Evolutionary conservation across 2,113 vertebrate species (phyloP).

Genomic region (Upupa epops): DNA sequence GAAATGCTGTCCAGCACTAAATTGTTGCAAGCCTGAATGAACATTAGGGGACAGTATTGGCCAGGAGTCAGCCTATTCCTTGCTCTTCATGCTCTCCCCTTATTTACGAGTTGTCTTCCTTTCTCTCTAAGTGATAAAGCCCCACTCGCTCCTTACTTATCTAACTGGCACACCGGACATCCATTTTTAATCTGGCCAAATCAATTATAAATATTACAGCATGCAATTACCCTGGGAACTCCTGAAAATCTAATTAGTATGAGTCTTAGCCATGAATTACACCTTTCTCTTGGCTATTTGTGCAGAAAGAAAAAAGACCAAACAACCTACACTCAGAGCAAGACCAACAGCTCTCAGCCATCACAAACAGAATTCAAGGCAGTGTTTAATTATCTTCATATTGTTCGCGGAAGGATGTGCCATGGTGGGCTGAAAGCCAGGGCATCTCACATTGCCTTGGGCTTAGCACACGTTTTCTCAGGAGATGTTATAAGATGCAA

Average conservation of each 20-base stretch:
- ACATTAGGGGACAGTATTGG: conserved; percentile 55
- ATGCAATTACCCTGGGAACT: conserved; percentile 64
- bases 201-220: conserved; percentile 65
- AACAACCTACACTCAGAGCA: neutral
- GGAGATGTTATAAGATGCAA: neutral
- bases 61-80: conserved; percentile 11
- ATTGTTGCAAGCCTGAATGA: conserved; percentile 38
- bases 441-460: neutral
- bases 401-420: neutral
- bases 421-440: neutral
- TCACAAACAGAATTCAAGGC: neutral
- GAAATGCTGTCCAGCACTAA: neutral
- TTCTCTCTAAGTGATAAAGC: neutral
- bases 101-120: neutral
- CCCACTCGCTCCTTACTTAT: conserved; percentile 3
- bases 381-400: neutral
- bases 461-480: neutral
- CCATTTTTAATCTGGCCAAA: conserved; percentile 67
- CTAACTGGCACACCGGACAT: conserved; percentile 29
- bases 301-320: neutral
- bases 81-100: neutral
- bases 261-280: conserved; percentile 28
- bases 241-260: conserved; percentile 58
- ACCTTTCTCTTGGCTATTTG: conserved; percentile 55
- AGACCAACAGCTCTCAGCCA: neutral